Conservation (phyloP, 2,113 vertebrate species). For the Phylloscopus trochilus region DNA sequence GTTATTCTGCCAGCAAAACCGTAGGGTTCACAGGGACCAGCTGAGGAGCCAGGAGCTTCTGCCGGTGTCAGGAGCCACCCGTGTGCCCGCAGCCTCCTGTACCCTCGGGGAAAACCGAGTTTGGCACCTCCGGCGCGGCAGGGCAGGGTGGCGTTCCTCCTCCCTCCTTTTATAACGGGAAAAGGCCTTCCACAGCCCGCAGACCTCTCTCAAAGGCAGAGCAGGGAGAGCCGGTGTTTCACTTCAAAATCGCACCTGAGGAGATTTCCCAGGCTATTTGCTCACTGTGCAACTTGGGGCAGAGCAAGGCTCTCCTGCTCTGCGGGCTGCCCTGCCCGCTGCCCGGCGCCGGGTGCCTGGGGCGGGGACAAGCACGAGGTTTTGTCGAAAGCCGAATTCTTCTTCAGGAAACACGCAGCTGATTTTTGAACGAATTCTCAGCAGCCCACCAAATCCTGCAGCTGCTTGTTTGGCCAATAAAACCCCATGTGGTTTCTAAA, state of each 20-base stretch:
- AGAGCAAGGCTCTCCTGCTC: background rate
- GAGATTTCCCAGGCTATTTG: background rate
- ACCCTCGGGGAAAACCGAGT: background rate
- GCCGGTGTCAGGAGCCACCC: background rate
- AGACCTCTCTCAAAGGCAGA: background rate
- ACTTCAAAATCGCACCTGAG: background rate
- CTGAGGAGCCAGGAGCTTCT: background rate
- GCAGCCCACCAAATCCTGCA: background rate
- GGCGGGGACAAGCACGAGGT: background rate
- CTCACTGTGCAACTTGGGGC: background rate
- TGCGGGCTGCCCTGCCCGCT: background rate
- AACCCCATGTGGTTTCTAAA: background rate
- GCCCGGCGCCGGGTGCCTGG: background rate
- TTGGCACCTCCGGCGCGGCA: background rate
- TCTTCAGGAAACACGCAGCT: background rate
- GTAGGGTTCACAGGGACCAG: background rate
- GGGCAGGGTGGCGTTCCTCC: background rate
- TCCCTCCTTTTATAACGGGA: background rate
- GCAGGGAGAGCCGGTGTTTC: background rate
- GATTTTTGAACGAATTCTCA: slow-evolving; percentile 1
- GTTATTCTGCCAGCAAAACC: background rate
- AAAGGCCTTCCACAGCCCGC: background rate
- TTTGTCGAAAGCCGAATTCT: background rate
- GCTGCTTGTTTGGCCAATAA: background rate
- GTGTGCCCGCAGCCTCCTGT: background rate